Conservation (phyloP, 2,113 vertebrate species). For the Nesogale talazaci region DNA sequence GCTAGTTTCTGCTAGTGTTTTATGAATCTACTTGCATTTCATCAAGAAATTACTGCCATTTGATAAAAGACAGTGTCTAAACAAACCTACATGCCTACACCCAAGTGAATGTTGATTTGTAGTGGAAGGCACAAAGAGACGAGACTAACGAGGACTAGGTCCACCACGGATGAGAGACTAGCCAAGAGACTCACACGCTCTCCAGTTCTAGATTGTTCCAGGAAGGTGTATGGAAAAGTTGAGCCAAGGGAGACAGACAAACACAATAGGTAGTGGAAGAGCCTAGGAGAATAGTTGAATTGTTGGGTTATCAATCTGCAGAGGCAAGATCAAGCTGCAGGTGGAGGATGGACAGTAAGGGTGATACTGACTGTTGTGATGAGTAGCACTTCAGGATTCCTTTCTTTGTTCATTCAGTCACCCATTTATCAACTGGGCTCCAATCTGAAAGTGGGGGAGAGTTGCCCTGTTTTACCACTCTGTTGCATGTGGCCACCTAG, state of each 20-base stretch:
- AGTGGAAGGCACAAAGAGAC: neutral
- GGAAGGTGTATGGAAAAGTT: neutral
- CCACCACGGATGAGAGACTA: neutral
- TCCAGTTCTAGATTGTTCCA: neutral
- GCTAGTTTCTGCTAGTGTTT: slow-evolving; percentile 15
- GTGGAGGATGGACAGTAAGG: neutral
- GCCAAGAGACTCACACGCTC: neutral
- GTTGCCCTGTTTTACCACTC: neutral
- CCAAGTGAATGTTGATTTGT: neutral
- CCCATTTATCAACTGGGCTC: neutral
- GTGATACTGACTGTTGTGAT: neutral
- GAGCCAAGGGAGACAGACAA: neutral
- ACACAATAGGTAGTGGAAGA: neutral
- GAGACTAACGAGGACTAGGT: neutral
- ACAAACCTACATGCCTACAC: neutral
- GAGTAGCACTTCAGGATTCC: neutral
- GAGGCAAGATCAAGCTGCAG: neutral
- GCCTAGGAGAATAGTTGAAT: neutral
- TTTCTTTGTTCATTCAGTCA: neutral
- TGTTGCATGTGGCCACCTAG: neutral
- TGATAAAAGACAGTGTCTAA: slow-evolving; percentile 17
- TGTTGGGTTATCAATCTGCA: neutral
- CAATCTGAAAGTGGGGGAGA: neutral
- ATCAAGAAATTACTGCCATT: neutral
- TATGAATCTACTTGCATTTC: neutral